Percentiles rank a stretch among this genome's conserved stretches.
phyloP scores from a whole-genome alignment of 2,113 vertebrate species.

The Sapajus apella region DNA sequence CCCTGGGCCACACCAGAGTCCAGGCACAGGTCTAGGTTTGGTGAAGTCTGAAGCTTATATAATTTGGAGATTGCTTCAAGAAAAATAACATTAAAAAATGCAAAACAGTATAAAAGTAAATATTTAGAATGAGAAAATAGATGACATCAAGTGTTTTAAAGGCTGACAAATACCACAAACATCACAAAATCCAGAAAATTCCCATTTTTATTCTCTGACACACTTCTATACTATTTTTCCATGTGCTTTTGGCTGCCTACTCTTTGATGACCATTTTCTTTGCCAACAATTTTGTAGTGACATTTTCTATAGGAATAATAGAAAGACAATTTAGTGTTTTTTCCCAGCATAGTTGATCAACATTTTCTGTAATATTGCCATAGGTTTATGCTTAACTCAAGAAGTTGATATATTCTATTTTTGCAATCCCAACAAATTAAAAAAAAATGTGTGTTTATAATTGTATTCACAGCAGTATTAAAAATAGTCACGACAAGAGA shows the following conservation, averaged over 20 bases:
- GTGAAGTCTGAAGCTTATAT: background rate
- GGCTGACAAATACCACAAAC: background rate
- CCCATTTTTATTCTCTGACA: background rate
- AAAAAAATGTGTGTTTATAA: background rate
- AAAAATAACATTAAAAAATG: background rate
- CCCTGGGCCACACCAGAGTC: no score
- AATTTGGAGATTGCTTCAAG: background rate
- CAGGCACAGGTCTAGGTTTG: background rate
- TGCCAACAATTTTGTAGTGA: background rate
- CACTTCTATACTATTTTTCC: background rate
- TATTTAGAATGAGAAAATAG: conserved; percentile 12
- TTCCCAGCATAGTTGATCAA: background rate
- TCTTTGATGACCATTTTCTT: background rate
- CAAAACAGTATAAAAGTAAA: background rate
- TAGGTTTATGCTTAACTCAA: background rate
- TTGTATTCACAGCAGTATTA: background rate
- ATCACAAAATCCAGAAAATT: background rate
- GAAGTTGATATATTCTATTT: background rate
- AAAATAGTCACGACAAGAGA: background rate
- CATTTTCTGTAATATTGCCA: background rate
- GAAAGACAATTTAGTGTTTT: background rate
- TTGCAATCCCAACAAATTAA: background rate
- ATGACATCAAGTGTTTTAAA: conserved; percentile 30
- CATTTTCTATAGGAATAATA: background rate
- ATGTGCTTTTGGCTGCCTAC: background rate